A percentile compares a stretch with the other conserved stretches of the same genome.
These are phyloP conservation scores for Oceanodroma leucorhoa DNA, from an alignment of 2,797 vertebrate species.

Conservation along the genomic window DNA sequence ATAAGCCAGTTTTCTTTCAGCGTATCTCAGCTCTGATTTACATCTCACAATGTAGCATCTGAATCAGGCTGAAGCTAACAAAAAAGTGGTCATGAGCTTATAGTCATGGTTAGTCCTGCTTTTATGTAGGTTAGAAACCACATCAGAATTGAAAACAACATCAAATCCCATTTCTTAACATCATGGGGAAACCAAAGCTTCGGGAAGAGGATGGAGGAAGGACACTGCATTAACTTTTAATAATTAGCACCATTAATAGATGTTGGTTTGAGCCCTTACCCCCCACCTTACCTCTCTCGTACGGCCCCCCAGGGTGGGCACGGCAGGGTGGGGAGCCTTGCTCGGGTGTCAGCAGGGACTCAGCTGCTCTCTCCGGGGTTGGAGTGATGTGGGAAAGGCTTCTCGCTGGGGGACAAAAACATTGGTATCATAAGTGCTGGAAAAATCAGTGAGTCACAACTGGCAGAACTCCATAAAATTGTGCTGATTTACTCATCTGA, in stretches of 20 bases:
- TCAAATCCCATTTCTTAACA: not conserved
- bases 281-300: accelerated
- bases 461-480: slow-evolving; percentile 4
- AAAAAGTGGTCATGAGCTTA: not conserved
- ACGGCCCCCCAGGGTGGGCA: accelerated
- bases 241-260: not conserved
- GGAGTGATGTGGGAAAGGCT: not conserved
- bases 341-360: not conserved
- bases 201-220: not conserved
- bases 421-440: not conserved
- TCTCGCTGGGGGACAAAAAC: not conserved
- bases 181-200: not conserved
- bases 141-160: not conserved
- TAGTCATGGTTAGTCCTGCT: not conserved
- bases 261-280: not conserved
- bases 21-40: not conserved
- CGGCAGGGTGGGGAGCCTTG: not conserved
- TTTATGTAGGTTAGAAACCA: not conserved
- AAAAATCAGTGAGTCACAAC: slow-evolving; percentile 18
- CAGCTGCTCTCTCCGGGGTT: not conserved
- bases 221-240: not conserved
- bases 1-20: not conserved
- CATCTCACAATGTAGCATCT: not conserved
- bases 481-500: not conserved
- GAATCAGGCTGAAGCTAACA: not conserved